These are phyloP conservation scores for Choreutis nemorana DNA, from an alignment of 2,888 invertebrate species.

Conservation along the genomic window DNA sequence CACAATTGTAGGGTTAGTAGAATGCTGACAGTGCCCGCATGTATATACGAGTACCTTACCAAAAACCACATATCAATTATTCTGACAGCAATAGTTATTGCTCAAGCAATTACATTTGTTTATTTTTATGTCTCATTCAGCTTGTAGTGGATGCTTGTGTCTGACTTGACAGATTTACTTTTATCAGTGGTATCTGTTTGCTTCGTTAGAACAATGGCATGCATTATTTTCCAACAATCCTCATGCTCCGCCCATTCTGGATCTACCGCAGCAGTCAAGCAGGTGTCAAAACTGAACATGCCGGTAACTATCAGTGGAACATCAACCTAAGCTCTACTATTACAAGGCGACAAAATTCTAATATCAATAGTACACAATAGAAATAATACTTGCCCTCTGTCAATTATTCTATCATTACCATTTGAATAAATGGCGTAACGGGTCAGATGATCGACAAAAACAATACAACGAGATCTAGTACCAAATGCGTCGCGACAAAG, in stretches of 20 bases:
- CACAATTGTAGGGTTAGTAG: constrained; percentile 21
- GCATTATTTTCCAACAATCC: too few species aligned
- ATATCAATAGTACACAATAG: constrained; percentile 61
- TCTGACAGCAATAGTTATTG: constrained; percentile 45
- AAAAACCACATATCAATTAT: constrained; percentile 54
- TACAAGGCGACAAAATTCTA: constrained; percentile 63
- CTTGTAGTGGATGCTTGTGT: too few species aligned
- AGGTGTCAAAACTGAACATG: constrained; percentile 34
- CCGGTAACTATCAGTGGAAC: constrained; percentile 38
- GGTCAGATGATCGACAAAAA: constrained; percentile 55
- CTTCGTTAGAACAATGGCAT: too few species aligned
- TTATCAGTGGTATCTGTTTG: too few species aligned
- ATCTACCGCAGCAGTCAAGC: constrained; percentile 33
- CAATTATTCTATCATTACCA: constrained; percentile 66
- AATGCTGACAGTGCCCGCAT: constrained; percentile 46
- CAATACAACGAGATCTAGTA: constrained; percentile 50
- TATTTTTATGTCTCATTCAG: constrained; percentile 47
- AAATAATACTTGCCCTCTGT: constrained; percentile 63
- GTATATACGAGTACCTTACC: too few species aligned
- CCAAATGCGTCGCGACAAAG: too few species aligned
- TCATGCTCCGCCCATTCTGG: constrained; percentile 57
- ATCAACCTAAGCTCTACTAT: constrained; percentile 47
- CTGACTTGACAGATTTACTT: too few species aligned
- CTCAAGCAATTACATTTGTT: constrained; percentile 42
- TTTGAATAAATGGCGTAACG: constrained; percentile 59